Conservation (phyloP, 1,140 invertebrate genomes). For the Eriocheir sinensis region DNA sequence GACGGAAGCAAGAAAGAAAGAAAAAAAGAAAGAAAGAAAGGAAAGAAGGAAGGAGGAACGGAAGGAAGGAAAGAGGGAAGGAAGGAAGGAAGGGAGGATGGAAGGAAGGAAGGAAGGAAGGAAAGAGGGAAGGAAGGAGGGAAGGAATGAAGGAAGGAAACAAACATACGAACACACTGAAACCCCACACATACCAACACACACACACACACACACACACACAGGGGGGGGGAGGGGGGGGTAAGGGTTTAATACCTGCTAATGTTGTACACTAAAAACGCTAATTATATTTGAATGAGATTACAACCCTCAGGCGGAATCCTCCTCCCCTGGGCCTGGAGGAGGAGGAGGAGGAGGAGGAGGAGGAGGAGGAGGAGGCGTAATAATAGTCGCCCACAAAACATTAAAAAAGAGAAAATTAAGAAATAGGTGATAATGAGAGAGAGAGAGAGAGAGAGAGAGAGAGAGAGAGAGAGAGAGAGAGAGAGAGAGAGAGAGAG, state of each 20-base stretch:
- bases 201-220: constrained; percentile 22
- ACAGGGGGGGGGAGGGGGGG: background rate
- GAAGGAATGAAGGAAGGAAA: background rate
- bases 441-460: constrained; percentile 24
- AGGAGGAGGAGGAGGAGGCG: constrained; percentile 12
- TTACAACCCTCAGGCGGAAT: constrained; percentile 30
- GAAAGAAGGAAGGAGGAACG: no score
- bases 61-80: background rate
- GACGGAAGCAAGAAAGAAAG: background rate
- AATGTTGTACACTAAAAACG: constrained; percentile 57
- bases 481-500: background rate
- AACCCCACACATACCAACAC: background rate
- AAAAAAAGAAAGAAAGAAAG: background rate
- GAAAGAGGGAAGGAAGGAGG: background rate
- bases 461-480: background rate
- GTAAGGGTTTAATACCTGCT: constrained; percentile 58
- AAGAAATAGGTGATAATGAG: background rate
- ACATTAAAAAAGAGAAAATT: background rate
- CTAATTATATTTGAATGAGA: constrained; percentile 69
- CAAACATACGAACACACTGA: background rate
- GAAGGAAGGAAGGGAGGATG: background rate
- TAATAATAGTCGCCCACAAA: background rate
- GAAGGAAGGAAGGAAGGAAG: constrained; percentile 1
- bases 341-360: constrained; percentile 14
- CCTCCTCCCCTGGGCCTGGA: background rate